These are phyloP conservation scores for Xestoiulus laeticollis DNA, from an alignment of 2,888 invertebrate genomes.

Conservation along the genomic window DNA sequence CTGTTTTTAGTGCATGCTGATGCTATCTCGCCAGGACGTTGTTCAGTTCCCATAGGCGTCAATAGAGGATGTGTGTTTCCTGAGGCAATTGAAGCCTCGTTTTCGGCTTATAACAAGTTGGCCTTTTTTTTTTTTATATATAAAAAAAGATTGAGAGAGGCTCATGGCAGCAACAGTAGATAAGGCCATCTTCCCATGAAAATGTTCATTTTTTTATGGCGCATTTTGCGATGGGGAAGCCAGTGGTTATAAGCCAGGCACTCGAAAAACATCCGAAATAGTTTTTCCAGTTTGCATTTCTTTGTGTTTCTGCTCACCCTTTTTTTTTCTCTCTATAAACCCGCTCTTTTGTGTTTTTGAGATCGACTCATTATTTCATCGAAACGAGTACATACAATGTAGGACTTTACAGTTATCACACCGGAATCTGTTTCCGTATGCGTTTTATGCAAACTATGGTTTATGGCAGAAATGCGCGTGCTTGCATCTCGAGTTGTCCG, in stretches of 20 bases:
- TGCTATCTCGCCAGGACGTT: not conserved
- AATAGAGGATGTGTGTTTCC: slow-evolving; percentile 29
- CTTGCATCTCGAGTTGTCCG: too few species aligned
- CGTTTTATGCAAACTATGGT: too few species aligned
- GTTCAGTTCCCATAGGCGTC: slow-evolving; percentile 14
- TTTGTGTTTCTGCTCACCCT: not conserved
- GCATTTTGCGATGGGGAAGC: not conserved
- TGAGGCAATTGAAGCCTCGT: slow-evolving; percentile 19
- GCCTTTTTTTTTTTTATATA: not conserved
- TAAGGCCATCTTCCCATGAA: slow-evolving; percentile 43
- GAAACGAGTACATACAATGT: not conserved
- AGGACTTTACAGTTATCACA: not conserved
- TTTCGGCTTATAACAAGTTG: not conserved
- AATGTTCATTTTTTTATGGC: not conserved
- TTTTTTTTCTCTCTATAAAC: not conserved
- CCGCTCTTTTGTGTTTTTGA: not conserved
- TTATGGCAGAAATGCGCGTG: too few species aligned
- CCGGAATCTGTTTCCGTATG: slow-evolving; percentile 5
- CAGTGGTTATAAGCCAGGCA: not conserved
- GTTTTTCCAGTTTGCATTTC: not conserved
- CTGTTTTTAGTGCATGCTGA: not conserved
- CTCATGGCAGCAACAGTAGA: slow-evolving; percentile 11
- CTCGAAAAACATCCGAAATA: not conserved
- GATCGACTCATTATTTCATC: not conserved
- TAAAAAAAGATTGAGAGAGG: not conserved